These are phyloP conservation scores for Plebejus melissa DNA, from an alignment of 2,888 invertebrate species.

Conservation along the genomic window DNA sequence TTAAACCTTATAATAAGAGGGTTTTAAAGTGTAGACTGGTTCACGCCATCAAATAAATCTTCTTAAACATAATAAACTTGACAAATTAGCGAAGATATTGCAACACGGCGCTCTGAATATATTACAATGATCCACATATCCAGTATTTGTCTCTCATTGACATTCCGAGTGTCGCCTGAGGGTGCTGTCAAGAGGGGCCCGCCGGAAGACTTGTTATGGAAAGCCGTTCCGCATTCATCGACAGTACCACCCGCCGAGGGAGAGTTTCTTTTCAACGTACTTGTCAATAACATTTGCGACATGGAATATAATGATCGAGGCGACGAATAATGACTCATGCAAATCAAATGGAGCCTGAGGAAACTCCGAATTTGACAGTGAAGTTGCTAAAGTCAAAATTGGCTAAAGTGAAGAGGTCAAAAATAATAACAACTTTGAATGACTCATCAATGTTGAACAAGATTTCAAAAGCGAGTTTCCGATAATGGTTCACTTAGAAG, in stretches of 20 bases:
- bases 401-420: not conserved
- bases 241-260: conserved; percentile 58
- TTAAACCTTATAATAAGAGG: not conserved
- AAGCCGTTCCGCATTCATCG: conserved; percentile 53
- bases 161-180: conserved; percentile 64
- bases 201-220: conserved; percentile 65
- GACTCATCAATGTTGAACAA: not conserved
- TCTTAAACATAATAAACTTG: conserved; percentile 14
- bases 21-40: not conserved
- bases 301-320: conserved; percentile 15
- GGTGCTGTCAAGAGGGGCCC: conserved; percentile 41
- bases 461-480: not conserved
- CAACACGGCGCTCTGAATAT: conserved; percentile 11
- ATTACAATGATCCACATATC: conserved; percentile 25
- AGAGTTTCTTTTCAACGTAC: conserved; percentile 12
- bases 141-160: conserved; percentile 48
- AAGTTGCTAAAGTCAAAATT: not conserved
- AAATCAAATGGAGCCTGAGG: conserved; percentile 11
- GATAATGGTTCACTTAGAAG: not conserved
- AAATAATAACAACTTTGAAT: not conserved
- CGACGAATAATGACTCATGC: conserved; percentile 10
- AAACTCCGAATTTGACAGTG: not conserved
- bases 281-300: conserved; percentile 32
- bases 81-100: conserved; percentile 17
- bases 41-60: not conserved